phyloP scores from a whole-genome alignment of 1,140 invertebrate genomes.

The Argopecten irradians region DNA sequence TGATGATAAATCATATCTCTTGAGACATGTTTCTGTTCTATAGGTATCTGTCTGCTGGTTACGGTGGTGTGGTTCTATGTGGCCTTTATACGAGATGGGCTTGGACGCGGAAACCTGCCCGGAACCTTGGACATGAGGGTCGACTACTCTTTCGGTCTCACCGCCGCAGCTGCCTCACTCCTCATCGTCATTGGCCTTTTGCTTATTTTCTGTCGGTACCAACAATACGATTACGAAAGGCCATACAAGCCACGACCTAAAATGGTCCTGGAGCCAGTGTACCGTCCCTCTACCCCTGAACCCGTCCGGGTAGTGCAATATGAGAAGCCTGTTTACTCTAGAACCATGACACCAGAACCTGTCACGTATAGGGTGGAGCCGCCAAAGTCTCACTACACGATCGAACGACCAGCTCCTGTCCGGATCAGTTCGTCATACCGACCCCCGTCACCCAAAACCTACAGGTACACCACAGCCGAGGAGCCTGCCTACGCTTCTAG shows the following conservation, averaged over 20 bases:
- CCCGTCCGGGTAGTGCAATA: neutral
- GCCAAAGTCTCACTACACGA: neutral
- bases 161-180: neutral
- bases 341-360: neutral
- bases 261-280: neutral
- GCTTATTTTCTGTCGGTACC: neutral
- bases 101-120: neutral
- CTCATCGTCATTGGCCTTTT: neutral
- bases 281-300: neutral
- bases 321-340: neutral
- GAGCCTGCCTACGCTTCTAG: neutral
- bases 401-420: neutral
- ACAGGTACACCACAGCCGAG: neutral
- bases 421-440: neutral
- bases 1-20: no score
- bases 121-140: neutral
- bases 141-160: neutral
- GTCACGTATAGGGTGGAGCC: neutral
- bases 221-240: neutral
- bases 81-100: neutral
- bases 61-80: constrained; percentile 7
- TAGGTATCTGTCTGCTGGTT: neutral
- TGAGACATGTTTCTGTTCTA: no score
- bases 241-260: neutral
- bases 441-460: neutral